These are phyloP conservation scores for Holotrichia oblita DNA, from an alignment of 1,140 invertebrate genomes.

Conservation along the genomic window DNA sequence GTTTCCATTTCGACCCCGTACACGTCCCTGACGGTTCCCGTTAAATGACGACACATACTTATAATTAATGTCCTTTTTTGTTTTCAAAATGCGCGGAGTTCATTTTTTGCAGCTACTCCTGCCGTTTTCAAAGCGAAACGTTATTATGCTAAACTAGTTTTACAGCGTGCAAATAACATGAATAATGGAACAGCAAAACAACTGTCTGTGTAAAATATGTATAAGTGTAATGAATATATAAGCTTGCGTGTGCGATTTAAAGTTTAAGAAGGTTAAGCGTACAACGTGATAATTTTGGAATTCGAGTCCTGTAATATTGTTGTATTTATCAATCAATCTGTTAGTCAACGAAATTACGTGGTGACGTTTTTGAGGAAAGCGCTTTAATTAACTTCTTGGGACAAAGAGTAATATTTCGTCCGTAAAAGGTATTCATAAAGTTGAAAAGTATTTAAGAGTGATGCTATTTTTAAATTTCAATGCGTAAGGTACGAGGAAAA, in stretches of 20 bases:
- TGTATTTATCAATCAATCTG: too few species aligned
- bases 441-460: too few species aligned
- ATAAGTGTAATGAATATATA: neutral
- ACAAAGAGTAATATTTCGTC: too few species aligned
- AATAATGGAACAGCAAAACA: neutral
- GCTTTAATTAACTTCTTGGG: too few species aligned
- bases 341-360: too few species aligned
- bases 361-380: too few species aligned
- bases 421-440: too few species aligned
- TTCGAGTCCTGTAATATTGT: too few species aligned
- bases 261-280: neutral
- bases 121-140: neutral
- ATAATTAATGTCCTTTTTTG: conserved; percentile 30
- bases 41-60: conserved; percentile 25
- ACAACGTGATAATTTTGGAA: too few species aligned
- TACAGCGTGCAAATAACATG: neutral
- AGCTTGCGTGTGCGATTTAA: neutral
- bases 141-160: neutral
- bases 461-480: too few species aligned
- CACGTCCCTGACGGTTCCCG: neutral
- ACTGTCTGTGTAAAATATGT: neutral
- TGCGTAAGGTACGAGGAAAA: neutral
- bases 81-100: neutral
- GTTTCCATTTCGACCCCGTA: conserved; percentile 12
- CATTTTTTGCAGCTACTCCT: conserved; percentile 1